These are phyloP conservation scores for Drosophila leontia DNA, from an alignment of 1,140 invertebrate species.

Conservation along the genomic window DNA sequence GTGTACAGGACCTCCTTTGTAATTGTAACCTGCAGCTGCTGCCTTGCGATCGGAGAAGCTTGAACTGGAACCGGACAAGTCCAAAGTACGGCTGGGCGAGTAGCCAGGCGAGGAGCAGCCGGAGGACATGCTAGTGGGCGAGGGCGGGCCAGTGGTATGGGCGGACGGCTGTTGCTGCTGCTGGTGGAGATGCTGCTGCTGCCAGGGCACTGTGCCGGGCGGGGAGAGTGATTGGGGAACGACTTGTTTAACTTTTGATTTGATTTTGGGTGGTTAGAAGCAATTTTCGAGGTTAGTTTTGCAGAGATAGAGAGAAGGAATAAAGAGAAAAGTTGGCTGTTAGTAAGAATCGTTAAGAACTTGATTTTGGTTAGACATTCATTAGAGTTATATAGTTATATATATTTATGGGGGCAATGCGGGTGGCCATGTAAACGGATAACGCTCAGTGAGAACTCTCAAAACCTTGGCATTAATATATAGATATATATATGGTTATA, in stretches of 20 bases:
- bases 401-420: constrained; percentile 22
- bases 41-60: constrained; percentile 84
- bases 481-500: constrained; percentile 38
- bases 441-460: constrained; percentile 37
- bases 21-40: constrained; percentile 86
- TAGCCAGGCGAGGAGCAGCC: constrained; percentile 86
- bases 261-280: neutral
- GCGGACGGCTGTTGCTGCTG: constrained; percentile 85
- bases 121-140: constrained; percentile 88
- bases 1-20: constrained; percentile 89
- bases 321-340: constrained; percentile 36
- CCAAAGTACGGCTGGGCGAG: constrained; percentile 85
- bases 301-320: constrained; percentile 15
- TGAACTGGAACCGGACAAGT: constrained; percentile 87
- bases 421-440: constrained; percentile 38
- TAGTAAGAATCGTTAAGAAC: constrained; percentile 29
- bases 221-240: constrained; percentile 87
- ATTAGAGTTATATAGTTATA: constrained; percentile 22
- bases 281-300: constrained; percentile 15
- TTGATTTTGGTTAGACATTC: constrained; percentile 39
- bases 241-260: constrained; percentile 87
- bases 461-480: constrained; percentile 44
- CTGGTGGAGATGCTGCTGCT: constrained; percentile 85
- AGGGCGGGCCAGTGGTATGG: constrained; percentile 86
- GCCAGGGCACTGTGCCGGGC: constrained; percentile 87